phyloP scores from a whole-genome alignment of 2,113 vertebrate genomes.

The Cettia cetti region DNA sequence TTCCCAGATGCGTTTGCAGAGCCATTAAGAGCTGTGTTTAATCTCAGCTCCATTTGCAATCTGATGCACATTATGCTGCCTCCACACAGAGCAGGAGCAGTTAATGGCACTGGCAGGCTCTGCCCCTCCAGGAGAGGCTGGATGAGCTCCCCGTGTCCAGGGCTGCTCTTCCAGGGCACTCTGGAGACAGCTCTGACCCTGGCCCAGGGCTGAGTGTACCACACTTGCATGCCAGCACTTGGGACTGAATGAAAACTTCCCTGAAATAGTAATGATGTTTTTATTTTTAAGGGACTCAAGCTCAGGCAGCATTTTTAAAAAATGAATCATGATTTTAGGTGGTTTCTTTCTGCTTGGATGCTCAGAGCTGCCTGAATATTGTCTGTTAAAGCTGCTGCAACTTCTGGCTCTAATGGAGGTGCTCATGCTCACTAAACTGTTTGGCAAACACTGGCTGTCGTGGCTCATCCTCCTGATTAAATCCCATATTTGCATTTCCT shows the following conservation, averaged over 20 bases:
- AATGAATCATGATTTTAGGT: not conserved
- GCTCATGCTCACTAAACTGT: not conserved
- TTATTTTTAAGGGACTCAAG: not conserved
- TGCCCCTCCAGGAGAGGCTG: not conserved
- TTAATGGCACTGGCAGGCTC: not conserved
- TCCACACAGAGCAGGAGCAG: not conserved
- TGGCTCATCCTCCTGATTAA: not conserved
- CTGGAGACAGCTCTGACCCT: not conserved
- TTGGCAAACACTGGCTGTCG: not conserved
- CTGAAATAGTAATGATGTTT: not conserved
- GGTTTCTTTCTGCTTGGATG: constrained; percentile 8
- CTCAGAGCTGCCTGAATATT: not conserved
- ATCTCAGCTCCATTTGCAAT: not conserved
- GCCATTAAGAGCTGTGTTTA: not conserved
- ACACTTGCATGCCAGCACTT: not conserved
- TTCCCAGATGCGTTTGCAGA: not conserved
- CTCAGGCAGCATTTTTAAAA: not conserved
- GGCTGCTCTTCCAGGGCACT: not conserved
- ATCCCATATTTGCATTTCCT: not conserved
- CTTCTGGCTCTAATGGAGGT: not conserved
- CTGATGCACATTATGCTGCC: not conserved
- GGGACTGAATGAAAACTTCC: not conserved
- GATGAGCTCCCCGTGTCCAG: not conserved
- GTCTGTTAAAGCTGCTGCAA: not conserved
- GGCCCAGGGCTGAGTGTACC: accelerated